Evolutionary conservation across 2,113 vertebrate species (phyloP).

Genomic region (Empidonax traillii): DNA sequence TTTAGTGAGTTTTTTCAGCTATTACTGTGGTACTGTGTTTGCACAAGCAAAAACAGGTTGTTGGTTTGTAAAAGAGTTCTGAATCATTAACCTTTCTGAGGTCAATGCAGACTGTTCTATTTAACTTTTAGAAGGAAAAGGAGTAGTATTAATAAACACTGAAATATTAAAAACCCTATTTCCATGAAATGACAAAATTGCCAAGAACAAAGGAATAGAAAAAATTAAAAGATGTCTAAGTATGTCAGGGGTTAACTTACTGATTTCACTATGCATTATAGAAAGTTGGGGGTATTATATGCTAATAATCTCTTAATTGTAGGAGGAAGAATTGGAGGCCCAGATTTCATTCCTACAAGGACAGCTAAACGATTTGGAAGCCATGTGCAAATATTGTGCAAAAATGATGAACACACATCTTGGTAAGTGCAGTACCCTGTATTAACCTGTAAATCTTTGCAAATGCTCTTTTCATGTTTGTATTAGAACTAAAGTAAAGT

Average conservation of each 20-base stretch:
- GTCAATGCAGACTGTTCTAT: background rate
- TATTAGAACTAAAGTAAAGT: background rate
- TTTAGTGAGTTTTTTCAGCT: background rate
- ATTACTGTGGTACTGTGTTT: background rate
- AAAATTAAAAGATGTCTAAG: background rate
- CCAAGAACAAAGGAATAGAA: background rate
- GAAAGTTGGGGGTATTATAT: background rate
- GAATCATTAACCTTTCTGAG: background rate
- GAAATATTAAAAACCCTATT: background rate
- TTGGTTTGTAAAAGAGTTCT: background rate
- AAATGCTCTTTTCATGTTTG: background rate
- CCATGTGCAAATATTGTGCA: conserved; percentile 98
- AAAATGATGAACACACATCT: conserved; percentile 97
- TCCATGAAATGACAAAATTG: background rate
- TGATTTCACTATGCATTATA: background rate
- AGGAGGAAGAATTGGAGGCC: conserved; percentile 96
- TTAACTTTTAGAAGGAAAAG: background rate
- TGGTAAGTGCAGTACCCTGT: conserved; percentile 77
- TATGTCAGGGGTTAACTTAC: background rate
- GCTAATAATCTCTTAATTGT: conserved; percentile 28
- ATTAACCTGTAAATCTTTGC: background rate
- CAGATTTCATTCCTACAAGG: conserved; percentile 98
- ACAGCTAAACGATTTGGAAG: conserved; percentile 95
- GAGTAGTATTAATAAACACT: background rate
- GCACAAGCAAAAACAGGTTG: background rate